phyloP scores from a whole-genome alignment of 1,140 invertebrate genomes.

The Drosophila oshimai region DNA sequence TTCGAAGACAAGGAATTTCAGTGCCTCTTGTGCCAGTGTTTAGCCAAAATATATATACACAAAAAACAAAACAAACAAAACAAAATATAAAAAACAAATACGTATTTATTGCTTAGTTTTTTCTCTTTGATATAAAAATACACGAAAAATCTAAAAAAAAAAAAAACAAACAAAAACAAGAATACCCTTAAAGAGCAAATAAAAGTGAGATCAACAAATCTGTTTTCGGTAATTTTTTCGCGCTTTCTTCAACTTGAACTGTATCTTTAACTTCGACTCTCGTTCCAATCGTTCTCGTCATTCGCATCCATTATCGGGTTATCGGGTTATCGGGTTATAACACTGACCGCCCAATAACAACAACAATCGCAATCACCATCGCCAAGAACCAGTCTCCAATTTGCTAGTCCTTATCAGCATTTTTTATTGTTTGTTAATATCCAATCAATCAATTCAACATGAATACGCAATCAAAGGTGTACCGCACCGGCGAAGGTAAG shows the following conservation, averaged over 20 bases:
- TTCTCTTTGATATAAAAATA: slow-evolving; percentile 75
- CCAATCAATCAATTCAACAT: slow-evolving; percentile 61
- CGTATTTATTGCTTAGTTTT: slow-evolving; percentile 81
- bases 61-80: slow-evolving; percentile 43
- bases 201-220: slow-evolving; percentile 29
- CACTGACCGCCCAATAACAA: slow-evolving; percentile 20
- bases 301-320: slow-evolving; percentile 29
- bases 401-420: slow-evolving; percentile 72
- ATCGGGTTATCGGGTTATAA: not conserved
- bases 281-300: slow-evolving; percentile 34
- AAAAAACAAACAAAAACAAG: slow-evolving; percentile 13
- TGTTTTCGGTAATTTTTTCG: slow-evolving; percentile 24
- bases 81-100: slow-evolving; percentile 45
- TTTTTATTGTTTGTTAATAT: slow-evolving; percentile 39
- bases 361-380: slow-evolving; percentile 18
- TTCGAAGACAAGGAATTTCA: slow-evolving; percentile 81
- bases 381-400: slow-evolving; percentile 55
- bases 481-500: slow-evolving; percentile 78
- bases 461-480: slow-evolving; percentile 81
- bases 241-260: slow-evolving; percentile 46
- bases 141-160: slow-evolving; percentile 51
- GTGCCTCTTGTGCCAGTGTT: slow-evolving; percentile 81
- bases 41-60: slow-evolving; percentile 81
- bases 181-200: slow-evolving; percentile 13
- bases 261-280: slow-evolving; percentile 32